Evolutionary conservation across 1,140 invertebrate species (phyloP).

Genomic region (Chelonus insularis): DNA sequence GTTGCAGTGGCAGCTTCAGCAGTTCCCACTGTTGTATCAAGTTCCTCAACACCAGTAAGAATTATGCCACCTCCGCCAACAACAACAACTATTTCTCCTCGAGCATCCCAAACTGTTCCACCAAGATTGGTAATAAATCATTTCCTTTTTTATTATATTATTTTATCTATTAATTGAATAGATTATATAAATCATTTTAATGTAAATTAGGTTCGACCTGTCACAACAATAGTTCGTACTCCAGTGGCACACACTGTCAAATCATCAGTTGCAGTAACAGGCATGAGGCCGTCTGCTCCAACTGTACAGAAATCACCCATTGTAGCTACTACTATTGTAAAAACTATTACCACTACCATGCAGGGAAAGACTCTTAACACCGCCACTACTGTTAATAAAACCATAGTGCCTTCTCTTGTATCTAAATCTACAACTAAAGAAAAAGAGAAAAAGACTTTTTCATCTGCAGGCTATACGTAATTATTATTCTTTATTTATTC

Average conservation of each 20-base stretch:
- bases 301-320: constrained; percentile 44
- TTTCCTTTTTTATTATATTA: no score
- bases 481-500: constrained; percentile 31
- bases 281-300: constrained; percentile 46
- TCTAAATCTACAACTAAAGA: constrained; percentile 62
- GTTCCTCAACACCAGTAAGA: constrained; percentile 62
- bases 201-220: constrained; percentile 41
- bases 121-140: constrained; percentile 53
- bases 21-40: constrained; percentile 47
- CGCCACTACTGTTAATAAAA: constrained; percentile 53
- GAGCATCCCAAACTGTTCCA: constrained; percentile 54
- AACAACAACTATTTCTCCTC: constrained; percentile 41
- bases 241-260: constrained; percentile 49
- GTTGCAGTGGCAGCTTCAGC: constrained; percentile 43
- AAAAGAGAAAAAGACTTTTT: constrained; percentile 69
- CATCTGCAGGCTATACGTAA: constrained; percentile 61
- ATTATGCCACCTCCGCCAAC: constrained; percentile 61
- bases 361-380: constrained; percentile 52
- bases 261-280: constrained; percentile 45
- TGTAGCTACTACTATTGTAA: constrained; percentile 41
- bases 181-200: constrained; percentile 4
- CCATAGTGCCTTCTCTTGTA: constrained; percentile 57
- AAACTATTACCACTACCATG: constrained; percentile 41
- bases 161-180: neutral
- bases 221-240: constrained; percentile 44